Evolutionary conservation across 2,888 invertebrate genomes (phyloP).

Genomic region (Tenthredo scrophulariae): DNA sequence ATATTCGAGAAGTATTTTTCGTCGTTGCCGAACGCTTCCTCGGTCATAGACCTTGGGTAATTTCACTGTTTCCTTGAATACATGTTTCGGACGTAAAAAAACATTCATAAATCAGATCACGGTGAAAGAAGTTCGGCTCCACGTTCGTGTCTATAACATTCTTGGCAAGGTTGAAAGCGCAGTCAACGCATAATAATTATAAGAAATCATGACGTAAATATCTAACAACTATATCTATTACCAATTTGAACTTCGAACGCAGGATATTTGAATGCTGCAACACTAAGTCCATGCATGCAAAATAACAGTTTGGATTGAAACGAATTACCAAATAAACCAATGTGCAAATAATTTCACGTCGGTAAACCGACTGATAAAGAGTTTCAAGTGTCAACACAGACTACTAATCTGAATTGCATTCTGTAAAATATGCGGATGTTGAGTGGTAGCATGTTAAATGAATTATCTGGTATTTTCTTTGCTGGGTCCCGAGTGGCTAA

Average conservation of each 20-base stretch:
- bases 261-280: not conserved
- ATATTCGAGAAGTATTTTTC: constrained; percentile 19
- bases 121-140: not conserved
- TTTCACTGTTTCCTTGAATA: not conserved
- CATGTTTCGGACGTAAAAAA: not conserved
- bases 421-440: constrained; percentile 34
- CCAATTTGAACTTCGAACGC: not conserved
- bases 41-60: constrained; percentile 20
- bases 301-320: not conserved
- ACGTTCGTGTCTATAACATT: not conserved
- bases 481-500: constrained; percentile 64
- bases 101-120: not conserved
- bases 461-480: constrained; percentile 70
- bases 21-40: not conserved
- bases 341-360: not conserved
- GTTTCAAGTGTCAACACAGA: constrained; percentile 7
- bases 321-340: not conserved
- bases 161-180: not conserved
- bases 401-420: constrained; percentile 19
- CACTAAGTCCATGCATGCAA: not conserved
- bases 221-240: not conserved
- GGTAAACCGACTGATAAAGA: not conserved
- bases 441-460: constrained; percentile 41
- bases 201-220: not conserved
- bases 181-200: not conserved